Evolutionary conservation across 2,113 vertebrate genomes (phyloP).

Genomic region (Pomatorhinus ruficollis): DNA sequence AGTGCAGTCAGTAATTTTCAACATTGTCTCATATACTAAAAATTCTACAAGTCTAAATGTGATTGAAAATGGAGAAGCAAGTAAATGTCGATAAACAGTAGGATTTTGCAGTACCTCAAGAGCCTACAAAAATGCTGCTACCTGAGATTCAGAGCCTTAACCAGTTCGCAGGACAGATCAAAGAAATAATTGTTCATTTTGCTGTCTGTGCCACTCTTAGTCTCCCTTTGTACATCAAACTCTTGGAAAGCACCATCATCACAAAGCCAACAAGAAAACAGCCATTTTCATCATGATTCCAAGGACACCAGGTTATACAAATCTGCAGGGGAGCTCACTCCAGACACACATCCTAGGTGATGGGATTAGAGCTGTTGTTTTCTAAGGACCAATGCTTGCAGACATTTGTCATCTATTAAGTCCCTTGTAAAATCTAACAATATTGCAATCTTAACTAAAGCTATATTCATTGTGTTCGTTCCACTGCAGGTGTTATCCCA

Average conservation of each 20-base stretch:
- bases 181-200: neutral
- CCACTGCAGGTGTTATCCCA: neutral
- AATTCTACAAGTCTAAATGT: neutral
- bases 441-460: neutral
- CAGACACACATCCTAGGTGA: neutral
- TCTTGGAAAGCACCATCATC: neutral
- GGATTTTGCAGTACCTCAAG: neutral
- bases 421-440: neutral
- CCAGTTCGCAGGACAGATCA: neutral
- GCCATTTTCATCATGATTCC: neutral
- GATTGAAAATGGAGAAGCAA: neutral
- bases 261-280: rapidly evolving
- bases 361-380: neutral
- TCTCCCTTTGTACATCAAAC: neutral
- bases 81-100: neutral
- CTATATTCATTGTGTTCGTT: neutral
- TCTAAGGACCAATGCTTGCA: neutral
- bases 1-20: neutral
- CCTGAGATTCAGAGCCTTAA: neutral
- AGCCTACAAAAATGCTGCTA: neutral
- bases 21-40: neutral
- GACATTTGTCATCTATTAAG: neutral
- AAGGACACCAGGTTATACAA: neutral
- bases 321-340: neutral
- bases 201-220: neutral